Evolutionary conservation across 2,888 invertebrate species (phyloP), one percentile per base, ranked within the genome.

Genomic region (Aricia artaxerxes): DNA sequence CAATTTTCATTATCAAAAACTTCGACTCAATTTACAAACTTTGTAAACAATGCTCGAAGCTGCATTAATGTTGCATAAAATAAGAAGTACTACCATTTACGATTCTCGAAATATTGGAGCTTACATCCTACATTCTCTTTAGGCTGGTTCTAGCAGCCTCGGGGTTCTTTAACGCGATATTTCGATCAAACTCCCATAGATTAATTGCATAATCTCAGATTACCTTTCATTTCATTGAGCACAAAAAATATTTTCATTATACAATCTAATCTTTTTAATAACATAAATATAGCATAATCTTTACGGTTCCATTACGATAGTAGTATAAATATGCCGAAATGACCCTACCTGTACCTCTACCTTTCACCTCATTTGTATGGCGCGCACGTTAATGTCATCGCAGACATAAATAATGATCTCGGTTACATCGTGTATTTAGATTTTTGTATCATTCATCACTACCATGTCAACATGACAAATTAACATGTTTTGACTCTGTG

Each of bases 341-440:
- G 61, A 61, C 64, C 3, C 9, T 24, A 69, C 69, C 73, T 24
- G 53, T 53, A 53, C 5, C 49, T 76, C 7, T 53, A 76, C 76
- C 76, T 76, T 76, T 53, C 76, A 76, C 76, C 76, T 53, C 11
- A 69, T 69, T 69, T 69, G 69, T 69, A 69, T 69, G 35, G 35
- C 69, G 75, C 49, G n/a, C 75, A 75, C 75, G 75, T 75, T 24
- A 49, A 24, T 75, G 49, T 75, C 75, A 44, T 69, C 69, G 4
- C 31, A 69, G 35, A 69, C 69, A 69, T 69, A 69, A 69, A 69
- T 69, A 69, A 69, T 69, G 69, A 69, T 69, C 69, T 69, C 16
- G 69, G 35, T 69, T 69, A 35, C 69, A 35, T 6, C 16, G 69
- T 69, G 16, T 69, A 69, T 69, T 69, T 69, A 69, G 69, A 13